Conservation (phyloP, 2,113 vertebrate genomes). For the Phodopus roborovskii region DNA sequence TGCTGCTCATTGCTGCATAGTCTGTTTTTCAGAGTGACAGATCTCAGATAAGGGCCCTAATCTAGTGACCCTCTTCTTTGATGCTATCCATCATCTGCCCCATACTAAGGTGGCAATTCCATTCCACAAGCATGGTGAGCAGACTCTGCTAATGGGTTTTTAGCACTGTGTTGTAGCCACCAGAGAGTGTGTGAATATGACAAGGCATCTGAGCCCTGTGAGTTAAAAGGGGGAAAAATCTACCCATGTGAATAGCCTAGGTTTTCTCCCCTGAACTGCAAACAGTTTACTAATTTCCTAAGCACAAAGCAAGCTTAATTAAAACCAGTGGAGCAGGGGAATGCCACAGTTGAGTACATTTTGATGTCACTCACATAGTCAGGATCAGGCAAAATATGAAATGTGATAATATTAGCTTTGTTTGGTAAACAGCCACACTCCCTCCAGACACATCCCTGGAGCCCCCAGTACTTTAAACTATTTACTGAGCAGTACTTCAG, state of each 20-base stretch:
- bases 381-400: constrained; percentile 76
- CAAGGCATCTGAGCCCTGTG: constrained; percentile 45
- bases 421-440: constrained; percentile 71
- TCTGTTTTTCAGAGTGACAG: constrained; percentile 57
- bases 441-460: constrained; percentile 17
- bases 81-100: constrained; percentile 44
- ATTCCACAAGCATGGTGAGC: neutral
- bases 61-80: constrained; percentile 53
- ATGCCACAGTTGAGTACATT: constrained; percentile 77
- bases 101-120: constrained; percentile 48
- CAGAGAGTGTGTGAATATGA: constrained; percentile 55
- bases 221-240: constrained; percentile 49
- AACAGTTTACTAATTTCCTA: constrained; percentile 80
- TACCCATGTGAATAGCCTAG: constrained; percentile 48
- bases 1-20: constrained; percentile 53
- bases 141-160: constrained; percentile 66
- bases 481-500: constrained; percentile 23
- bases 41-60: constrained; percentile 65
- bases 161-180: neutral
- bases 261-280: constrained; percentile 65
- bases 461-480: constrained; percentile 46
- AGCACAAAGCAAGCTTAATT: constrained; percentile 83
- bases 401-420: constrained; percentile 70
- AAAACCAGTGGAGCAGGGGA: constrained; percentile 83
- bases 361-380: constrained; percentile 67